phyloP scores from a whole-genome alignment of 2,113 vertebrate genomes.

The Lota lota region DNA sequence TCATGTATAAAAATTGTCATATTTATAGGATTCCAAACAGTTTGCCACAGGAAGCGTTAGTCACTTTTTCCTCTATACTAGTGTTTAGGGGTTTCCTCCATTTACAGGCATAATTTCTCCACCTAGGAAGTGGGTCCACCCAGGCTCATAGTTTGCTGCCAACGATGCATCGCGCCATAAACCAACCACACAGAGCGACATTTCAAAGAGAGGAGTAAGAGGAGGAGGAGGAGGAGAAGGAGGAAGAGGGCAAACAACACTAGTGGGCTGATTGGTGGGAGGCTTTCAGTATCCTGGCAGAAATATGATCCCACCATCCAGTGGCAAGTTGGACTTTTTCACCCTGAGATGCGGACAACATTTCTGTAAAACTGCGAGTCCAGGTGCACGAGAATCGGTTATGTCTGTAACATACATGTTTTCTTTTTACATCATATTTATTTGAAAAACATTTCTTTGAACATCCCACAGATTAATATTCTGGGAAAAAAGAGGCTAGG shows the following conservation, averaged over 20 bases:
- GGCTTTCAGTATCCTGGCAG: neutral
- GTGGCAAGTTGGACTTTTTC: too few relatives aligned
- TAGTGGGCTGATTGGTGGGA: conserved; percentile 25
- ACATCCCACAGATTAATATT: neutral
- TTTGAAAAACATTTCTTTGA: neutral
- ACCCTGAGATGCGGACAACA: too few relatives aligned
- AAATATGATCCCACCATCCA: too few relatives aligned
- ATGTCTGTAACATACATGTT: too few relatives aligned
- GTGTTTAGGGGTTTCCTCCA: conserved; percentile 12
- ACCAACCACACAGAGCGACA: conserved; percentile 34
- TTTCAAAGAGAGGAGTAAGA: conserved; percentile 31
- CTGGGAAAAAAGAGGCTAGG: neutral
- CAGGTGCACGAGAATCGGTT: too few relatives aligned
- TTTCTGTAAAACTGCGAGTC: too few relatives aligned
- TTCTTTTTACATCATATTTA: neutral
- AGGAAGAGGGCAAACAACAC: conserved; percentile 18
- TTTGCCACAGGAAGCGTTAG: too few relatives aligned
- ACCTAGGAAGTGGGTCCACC: conserved; percentile 24
- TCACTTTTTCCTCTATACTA: neutral
- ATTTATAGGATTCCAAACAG: too few relatives aligned
- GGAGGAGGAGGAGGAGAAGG: conserved; percentile 13
- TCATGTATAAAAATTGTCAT: too few relatives aligned
- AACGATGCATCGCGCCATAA: conserved; percentile 43
- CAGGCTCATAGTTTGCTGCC: conserved; percentile 27
- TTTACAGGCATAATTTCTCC: conserved; percentile 14